Evolutionary conservation across 2,888 invertebrate genomes (phyloP).

Genomic region (Cephus spinipes): DNA sequence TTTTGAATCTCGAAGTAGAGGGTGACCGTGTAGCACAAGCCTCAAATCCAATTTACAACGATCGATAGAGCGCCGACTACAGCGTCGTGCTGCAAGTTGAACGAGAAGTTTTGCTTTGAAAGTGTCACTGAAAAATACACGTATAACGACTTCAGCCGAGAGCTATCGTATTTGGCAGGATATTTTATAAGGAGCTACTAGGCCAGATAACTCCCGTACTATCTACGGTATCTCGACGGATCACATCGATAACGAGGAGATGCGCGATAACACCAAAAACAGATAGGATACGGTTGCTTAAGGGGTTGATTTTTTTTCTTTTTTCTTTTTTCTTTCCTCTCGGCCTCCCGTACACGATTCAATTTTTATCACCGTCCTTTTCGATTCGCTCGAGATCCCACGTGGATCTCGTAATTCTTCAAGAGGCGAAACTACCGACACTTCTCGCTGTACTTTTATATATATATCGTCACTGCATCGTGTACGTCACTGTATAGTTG

Average conservation of each 20-base stretch:
- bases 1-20: background rate
- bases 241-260: background rate
- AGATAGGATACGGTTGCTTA: background rate
- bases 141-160: background rate
- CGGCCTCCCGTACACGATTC: background rate
- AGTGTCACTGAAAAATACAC: background rate
- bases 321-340: background rate
- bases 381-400: background rate
- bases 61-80: slow-evolving; percentile 43
- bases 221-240: background rate
- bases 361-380: background rate
- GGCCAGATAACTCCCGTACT: background rate
- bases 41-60: slow-evolving; percentile 50
- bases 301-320: background rate
- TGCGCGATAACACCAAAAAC: background rate
- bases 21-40: background rate
- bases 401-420: background rate
- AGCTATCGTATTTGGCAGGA: background rate
- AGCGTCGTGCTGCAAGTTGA: background rate
- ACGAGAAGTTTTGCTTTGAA: background rate
- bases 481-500: slow-evolving; percentile 39
- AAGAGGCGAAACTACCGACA: background rate
- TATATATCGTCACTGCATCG: background rate
- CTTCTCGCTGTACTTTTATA: background rate
- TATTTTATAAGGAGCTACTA: background rate